Base-by-base conservation (phyloP, 2,797 vertebrate species). In the Buphagus erythrorhynchus region DNA sequence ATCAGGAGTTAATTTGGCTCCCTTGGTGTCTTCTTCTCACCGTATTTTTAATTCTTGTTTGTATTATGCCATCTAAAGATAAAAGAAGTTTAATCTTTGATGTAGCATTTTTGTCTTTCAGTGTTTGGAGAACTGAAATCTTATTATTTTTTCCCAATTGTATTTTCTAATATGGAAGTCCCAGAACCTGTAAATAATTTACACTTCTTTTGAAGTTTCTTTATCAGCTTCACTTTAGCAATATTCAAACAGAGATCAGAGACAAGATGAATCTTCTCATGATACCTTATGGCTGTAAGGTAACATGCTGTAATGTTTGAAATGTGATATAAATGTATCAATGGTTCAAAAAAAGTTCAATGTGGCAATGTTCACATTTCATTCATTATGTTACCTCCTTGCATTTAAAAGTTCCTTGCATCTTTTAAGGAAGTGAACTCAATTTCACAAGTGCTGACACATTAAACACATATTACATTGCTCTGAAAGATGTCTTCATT, bases 181-280 rank as follows among this genome's bases (percentile, higher is more conserved):
- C 29, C 31, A 78, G 79, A 93, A 88, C 20, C 11, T 73, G 36
- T 82, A 81, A 91, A 87, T 93, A 83, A 96, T 88, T 82, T 58
- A 88, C 17, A 31, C 1, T 84, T 18, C 21, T 86, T 95, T 88
- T 76, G 80, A 94, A 90, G 43, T 57, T 84, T 40, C 49, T 67
- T 77, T 75, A 51, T 69, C 43, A 86, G 54, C 26, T 90, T 92
- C 71, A 81, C 21, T 93, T 88, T 69, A 82, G n/a, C 73, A 67
- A 42, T 31, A 76, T 69, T 86, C 35, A 76, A 68, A 68, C 26
- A 75, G 43, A 76, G 33, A 90, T 74, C 59, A 69, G 35, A 93
- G 25, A 52, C 40, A 86, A 90, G 29, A 76, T 49, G 38, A 83
- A 83, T 33, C n/a, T 79, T 84, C 21, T 90, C 0, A 0, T 86